Evolutionary conservation across 2,113 vertebrate species (phyloP), one percentile per base, ranked within the genome.

Genomic region (Megalops atlanticus): DNA sequence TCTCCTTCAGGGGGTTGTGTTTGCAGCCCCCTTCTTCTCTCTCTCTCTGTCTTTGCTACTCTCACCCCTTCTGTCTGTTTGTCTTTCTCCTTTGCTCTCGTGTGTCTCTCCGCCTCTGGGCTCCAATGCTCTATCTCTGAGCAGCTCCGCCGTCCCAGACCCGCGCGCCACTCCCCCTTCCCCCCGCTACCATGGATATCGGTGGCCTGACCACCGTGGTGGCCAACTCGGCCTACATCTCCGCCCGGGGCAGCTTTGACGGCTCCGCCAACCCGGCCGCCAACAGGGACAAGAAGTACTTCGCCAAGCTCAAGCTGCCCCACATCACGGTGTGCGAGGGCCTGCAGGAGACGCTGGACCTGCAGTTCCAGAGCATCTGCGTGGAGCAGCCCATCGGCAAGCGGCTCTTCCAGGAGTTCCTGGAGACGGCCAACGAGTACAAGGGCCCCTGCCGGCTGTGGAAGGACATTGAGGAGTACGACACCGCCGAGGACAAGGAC

Each of bases 161-260:
- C 4, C 16, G 2, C 79, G 21, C 27, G n/a, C 78, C 76, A 54
- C 49, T 74, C 68, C 84, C 78, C 78, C 38, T 40, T 70, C 36
- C 24, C n/a, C n/a, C n/a, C n/a, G 45, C 84, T 75, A 24, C 39
- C 84, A 95, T 95, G 94, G 94, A 95, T 86, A 92, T 95, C 0
- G 93, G 94, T 71, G 91, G 91, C 64, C 86, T 95, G 76, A 92
- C 93, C 80, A 95, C 94, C 0, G 94, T 95, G 86, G 94, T 95
- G 4, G 94, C 94, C 49, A 95, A 95, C 70, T 95, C 94, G 2
- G 93, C 94, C 0, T 95, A 95, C 87, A 94, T 95, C 84, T 94
- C 93, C 2, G 94, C 94, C 8, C 92, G 93, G 4, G 94, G 93
- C 71, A 95, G 94, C 84, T 91, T 95, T 0, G 94, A 94, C 36